Conservation (phyloP, 2,797 vertebrate species). For the Platyrinchus mystaceus region DNA sequence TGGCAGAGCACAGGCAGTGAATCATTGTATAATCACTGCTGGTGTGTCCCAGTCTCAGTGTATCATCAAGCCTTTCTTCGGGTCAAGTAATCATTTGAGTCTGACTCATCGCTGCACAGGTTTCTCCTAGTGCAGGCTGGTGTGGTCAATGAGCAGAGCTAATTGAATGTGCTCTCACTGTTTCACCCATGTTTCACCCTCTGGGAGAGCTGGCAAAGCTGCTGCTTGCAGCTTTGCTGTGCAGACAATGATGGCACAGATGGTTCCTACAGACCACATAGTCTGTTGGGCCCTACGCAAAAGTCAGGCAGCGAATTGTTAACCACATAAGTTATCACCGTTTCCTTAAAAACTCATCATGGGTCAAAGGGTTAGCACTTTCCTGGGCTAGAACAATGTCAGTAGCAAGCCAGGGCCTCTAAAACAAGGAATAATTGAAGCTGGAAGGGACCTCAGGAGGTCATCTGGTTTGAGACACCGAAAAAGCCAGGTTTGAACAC, state of each 20-base stretch:
- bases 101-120: background rate
- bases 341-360: background rate
- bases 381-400: background rate
- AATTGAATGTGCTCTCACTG: background rate
- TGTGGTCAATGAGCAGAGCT: background rate
- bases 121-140: background rate
- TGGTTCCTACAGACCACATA: background rate
- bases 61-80: conserved; percentile 20
- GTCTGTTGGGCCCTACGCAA: background rate
- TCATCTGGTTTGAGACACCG: background rate
- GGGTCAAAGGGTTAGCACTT: background rate
- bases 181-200: background rate
- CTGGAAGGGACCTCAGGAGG: background rate
- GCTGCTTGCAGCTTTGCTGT: background rate
- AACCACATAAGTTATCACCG: background rate
- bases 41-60: conserved; percentile 15
- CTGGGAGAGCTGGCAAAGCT: background rate
- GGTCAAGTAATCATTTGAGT: conserved; percentile 23
- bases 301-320: background rate
- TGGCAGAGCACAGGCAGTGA: conserved; percentile 27
- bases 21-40: conserved; percentile 45
- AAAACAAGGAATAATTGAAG: background rate
- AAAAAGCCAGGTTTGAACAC: background rate
- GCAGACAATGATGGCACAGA: background rate
- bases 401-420: background rate